Base-by-base conservation (phyloP, 2,113 vertebrate genomes). In the Equus przewalskii region DNA sequence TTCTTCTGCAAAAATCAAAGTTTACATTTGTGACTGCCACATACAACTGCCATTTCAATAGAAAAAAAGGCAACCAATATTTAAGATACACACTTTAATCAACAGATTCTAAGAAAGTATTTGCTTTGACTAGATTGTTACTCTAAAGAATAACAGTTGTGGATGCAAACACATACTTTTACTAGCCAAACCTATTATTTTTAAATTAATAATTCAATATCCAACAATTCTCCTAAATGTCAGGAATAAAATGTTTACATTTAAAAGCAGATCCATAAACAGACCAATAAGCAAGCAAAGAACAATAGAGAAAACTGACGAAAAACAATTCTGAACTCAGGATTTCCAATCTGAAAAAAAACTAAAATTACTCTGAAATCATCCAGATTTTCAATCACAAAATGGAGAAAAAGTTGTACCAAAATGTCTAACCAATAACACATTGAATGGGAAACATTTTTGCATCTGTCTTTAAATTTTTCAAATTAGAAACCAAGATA, bases 1-100 rank as follows among this genome's bases (percentile, higher is more conserved):
- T 99, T 98, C 99, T 99, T 99, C 99, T 99, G 98, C 86, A 98
- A 97, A 98, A 98, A 97, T 98, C 18, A 97, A 95, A 98, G 94
- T 2, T 30, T 93, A 96, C 5, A 98, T 94, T 64, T 97, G 96
- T 81, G 98, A 96, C 75, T 94, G 54, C 44, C 36, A 93, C 33
- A 96, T 56, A 89, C 7, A 94, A 81, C 46, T 95, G 41, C 15
- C 89, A 96, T 87, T 96, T 89, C 72, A 94, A 88, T 1, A 95
- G 44, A 24, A 87, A 95, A 96, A 92, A 26, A 75, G 41, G 22
- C 81, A 58, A 96, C 41, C 65, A 92, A 49, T 73, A 94, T 44
- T 95, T 94, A 70, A 85, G 92, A 85, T 65, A 94, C 4, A 81
- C 15, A 56, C 18, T 83, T 96, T 41, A 94, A 78, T 58, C 56